Percentiles rank a stretch among this genome's conserved stretches.
Evolutionary conservation across 2,888 invertebrate species (phyloP).

Genomic region (Resseliella maxima): DNA sequence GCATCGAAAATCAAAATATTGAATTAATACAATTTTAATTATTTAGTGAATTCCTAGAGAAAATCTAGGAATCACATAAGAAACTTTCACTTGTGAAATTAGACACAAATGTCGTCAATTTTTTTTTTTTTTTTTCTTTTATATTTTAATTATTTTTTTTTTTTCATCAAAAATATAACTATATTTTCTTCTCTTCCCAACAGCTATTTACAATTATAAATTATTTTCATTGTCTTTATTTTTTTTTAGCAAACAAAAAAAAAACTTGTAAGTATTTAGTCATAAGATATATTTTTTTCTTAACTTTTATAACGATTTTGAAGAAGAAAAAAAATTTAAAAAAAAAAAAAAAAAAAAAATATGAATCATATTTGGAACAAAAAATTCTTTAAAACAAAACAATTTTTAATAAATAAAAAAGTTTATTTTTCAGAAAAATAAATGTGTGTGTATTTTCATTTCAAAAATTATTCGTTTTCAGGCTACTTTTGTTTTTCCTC

Average conservation of each 20-base stretch:
- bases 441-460: conserved; percentile 31
- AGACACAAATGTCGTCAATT: background rate
- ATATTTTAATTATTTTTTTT: background rate
- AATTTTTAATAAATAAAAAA: conserved; percentile 53
- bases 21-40: conserved; percentile 2
- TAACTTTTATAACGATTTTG: conserved; percentile 51
- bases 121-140: background rate
- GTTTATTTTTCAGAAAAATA: conserved; percentile 55
- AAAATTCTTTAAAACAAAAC: background rate
- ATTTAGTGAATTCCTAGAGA: background rate
- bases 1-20: conserved; percentile 49
- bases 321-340: background rate
- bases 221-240: background rate
- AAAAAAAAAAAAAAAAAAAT: background rate
- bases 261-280: conserved; percentile 37
- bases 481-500: background rate
- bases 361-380: conserved; percentile 6
- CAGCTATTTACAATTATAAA: conserved; percentile 51
- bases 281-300: background rate
- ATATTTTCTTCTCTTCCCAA: conserved; percentile 23
- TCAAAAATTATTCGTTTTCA: background rate
- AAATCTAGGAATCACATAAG: background rate
- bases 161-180: background rate
- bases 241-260: background rate
- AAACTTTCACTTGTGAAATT: conserved; percentile 15